These are phyloP conservation scores for Crioceris asparagi DNA, from an alignment of 2,888 invertebrate species.

Conservation along the genomic window DNA sequence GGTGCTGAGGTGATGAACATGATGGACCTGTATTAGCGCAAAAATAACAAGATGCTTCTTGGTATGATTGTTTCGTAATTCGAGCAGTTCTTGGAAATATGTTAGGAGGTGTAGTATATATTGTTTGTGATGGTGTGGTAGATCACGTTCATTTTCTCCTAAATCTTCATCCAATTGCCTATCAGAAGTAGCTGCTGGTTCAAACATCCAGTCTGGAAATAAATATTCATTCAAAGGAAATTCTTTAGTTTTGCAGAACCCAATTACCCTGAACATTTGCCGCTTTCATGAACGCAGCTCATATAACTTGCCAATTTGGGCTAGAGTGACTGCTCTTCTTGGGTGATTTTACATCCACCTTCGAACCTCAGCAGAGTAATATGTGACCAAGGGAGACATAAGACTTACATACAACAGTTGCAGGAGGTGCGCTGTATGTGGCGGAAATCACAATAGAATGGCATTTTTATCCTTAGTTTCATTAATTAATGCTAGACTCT, in stretches of 20 bases:
- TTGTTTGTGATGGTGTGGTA: too few relatives aligned
- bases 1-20: too few relatives aligned
- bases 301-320: slow-evolving; percentile 17
- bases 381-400: slow-evolving; percentile 22
- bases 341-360: slow-evolving; percentile 21
- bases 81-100: too few relatives aligned
- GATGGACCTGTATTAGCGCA: too few relatives aligned
- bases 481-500: slow-evolving; percentile 26
- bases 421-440: slow-evolving; percentile 24
- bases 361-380: slow-evolving; percentile 19
- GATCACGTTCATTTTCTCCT: too few relatives aligned
- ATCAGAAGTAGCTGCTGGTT: slow-evolving; percentile 5
- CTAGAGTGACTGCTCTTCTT: slow-evolving; percentile 20
- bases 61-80: too few relatives aligned
- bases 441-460: slow-evolving; percentile 27
- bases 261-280: slow-evolving; percentile 21
- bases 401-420: slow-evolving; percentile 25
- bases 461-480: slow-evolving; percentile 22
- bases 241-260: slow-evolving; percentile 23
- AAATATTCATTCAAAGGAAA: slow-evolving; percentile 9
- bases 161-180: too few relatives aligned
- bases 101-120: too few relatives aligned
- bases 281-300: slow-evolving; percentile 19
- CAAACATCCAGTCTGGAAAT: slow-evolving; percentile 7
- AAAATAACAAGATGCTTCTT: too few relatives aligned